phyloP scores from a whole-genome alignment of 2,113 vertebrate genomes.

The Macaca nemestrina region DNA sequence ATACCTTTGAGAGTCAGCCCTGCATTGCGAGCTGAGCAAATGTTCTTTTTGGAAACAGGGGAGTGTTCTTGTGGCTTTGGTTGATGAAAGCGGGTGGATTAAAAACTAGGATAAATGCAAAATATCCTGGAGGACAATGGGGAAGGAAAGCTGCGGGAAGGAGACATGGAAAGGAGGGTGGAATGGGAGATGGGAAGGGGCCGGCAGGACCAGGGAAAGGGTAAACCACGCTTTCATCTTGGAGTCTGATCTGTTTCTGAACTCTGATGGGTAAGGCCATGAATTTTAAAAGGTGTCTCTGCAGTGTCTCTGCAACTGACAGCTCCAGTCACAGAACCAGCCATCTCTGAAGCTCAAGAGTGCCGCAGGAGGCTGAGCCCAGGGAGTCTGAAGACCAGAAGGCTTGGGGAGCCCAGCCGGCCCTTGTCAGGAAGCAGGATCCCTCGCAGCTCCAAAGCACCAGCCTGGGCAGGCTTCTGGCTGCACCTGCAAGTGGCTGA shows the following conservation, averaged over 20 bases:
- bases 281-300: conserved; percentile 84
- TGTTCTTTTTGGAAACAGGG: conserved; percentile 76
- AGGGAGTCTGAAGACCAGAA: conserved; percentile 41
- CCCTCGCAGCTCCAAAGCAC: neutral
- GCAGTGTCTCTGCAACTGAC: conserved; percentile 73
- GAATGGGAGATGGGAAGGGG: conserved; percentile 33
- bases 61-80: conserved; percentile 78
- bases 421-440: neutral
- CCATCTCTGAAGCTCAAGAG: conserved; percentile 56
- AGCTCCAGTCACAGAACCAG: conserved; percentile 80
- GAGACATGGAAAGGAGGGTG: conserved; percentile 49
- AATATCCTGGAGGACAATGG: conserved; percentile 79
- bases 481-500: neutral
- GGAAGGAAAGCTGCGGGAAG: conserved; percentile 71
- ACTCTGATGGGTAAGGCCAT: conserved; percentile 83
- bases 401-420: neutral
- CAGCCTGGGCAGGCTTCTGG: neutral
- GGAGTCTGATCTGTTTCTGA: conserved; percentile 78
- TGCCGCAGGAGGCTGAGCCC: conserved; percentile 54
- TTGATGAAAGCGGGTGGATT: conserved; percentile 78
- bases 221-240: conserved; percentile 81
- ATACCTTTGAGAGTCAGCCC: conserved; percentile 80
- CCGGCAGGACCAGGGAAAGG: conserved; percentile 53
- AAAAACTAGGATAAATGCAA: conserved; percentile 63
- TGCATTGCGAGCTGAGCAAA: conserved; percentile 44